These are phyloP conservation scores for Hypsibius dujardini DNA, from an alignment of 1,140 invertebrate species.

Conservation along the genomic window DNA sequence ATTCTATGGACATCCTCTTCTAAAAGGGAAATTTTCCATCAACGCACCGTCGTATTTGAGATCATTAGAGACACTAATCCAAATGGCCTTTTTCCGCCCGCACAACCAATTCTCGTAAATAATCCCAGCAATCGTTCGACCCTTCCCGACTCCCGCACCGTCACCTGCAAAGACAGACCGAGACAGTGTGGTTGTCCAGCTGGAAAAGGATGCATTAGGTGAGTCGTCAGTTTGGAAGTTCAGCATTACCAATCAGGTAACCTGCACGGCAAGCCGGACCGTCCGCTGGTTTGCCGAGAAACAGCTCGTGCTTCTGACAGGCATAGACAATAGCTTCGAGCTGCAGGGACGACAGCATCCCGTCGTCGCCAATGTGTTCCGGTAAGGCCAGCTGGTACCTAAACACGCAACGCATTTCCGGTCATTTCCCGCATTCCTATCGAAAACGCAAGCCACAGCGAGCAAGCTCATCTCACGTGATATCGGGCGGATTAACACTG, in stretches of 20 bases:
- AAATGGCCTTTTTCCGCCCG: conserved; percentile 78
- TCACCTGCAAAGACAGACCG: no score
- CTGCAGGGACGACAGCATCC: conserved; percentile 79
- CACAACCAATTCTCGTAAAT: conserved; percentile 94
- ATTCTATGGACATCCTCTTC: no score
- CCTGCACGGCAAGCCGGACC: conserved; percentile 60
- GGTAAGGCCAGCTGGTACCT: conserved; percentile 72
- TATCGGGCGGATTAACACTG: conserved; percentile 82
- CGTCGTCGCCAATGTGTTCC: conserved; percentile 59
- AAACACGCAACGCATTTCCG: background rate
- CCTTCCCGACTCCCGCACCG: conserved; percentile 97
- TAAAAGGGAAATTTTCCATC: no score
- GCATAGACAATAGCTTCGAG: conserved; percentile 88
- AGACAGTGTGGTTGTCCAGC: no score
- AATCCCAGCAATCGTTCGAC: conserved; percentile 88
- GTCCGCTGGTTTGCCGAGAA: conserved; percentile 52
- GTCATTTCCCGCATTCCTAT: no score
- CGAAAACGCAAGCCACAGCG: no score
- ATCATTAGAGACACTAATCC: conserved; percentile 91
- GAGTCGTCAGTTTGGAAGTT: no score
- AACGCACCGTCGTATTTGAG: conserved; percentile 94
- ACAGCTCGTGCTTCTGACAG: conserved; percentile 81
- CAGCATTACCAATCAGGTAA: conserved; percentile 83
- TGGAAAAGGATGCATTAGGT: no score
- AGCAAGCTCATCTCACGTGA: conserved; percentile 33